A percentile compares a stretch with the other conserved stretches of the same genome.
Evolutionary conservation across 2,888 invertebrate genomes (phyloP).

Genomic region (Stenotaenia linearis): DNA sequence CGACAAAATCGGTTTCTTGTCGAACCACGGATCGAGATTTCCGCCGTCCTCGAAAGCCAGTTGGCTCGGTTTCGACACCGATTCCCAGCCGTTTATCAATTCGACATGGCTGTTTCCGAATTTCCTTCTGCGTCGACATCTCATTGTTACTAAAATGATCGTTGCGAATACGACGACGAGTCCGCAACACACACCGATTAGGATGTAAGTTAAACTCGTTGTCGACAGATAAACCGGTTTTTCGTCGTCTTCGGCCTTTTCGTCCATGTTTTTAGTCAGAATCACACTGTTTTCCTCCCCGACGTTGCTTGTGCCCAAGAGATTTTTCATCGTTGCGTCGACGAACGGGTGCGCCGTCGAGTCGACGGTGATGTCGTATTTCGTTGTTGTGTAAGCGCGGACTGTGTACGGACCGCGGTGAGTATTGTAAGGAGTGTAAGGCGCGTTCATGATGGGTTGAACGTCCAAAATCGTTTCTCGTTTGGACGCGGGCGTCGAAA

Average conservation of each 20-base stretch:
- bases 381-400: not conserved
- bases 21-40: constrained; percentile 8
- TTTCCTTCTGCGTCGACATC: constrained; percentile 29
- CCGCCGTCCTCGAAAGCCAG: not conserved
- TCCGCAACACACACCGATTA: constrained; percentile 35
- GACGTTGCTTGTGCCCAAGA: not conserved
- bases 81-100: constrained; percentile 29
- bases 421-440: not conserved
- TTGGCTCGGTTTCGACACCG: not conserved
- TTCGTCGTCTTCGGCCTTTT: not conserved
- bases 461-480: not conserved
- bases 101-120: not conserved
- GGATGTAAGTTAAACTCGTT: constrained; percentile 34
- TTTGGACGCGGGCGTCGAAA: not conserved
- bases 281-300: not conserved
- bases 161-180: constrained; percentile 33
- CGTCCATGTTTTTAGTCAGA: not conserved
- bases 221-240: constrained; percentile 21
- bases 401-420: constrained; percentile 1
- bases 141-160: constrained; percentile 34
- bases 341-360: not conserved
- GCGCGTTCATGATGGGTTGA: not conserved
- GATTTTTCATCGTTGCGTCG: not conserved
- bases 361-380: not conserved
- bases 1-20: not conserved